Evolutionary conservation across 1,140 invertebrate genomes (phyloP), one percentile per base, ranked within the genome.

Genomic region (Drosophila carrolli): DNA sequence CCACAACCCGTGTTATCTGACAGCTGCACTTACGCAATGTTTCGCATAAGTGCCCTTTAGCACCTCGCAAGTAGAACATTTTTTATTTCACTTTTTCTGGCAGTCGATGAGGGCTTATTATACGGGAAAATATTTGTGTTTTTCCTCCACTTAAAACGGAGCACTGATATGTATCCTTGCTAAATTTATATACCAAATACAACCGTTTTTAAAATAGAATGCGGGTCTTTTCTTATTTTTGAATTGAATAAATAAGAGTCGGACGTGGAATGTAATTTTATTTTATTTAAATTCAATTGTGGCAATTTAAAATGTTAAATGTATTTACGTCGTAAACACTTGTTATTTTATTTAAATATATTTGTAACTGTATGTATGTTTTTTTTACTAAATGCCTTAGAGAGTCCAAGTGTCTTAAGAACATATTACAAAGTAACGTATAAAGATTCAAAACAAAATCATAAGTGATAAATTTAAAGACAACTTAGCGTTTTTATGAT

Each of bases 11-110:
- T 43, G 14, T 67, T 57, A 46, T 67, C 71, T 82, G 75, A 79
- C 83, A 88, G 83, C 71, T 88, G 79, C 79, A 86, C 75, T 86
- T 86, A 88, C 83, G 81, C 76, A 78, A 71, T 81, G 81, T 63
- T 66, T 81, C 77, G 78, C 74, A 81, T 75, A 85, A 85, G 68
- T 85, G 77, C 60, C 41, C 51, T 40, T 19, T 43, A 46, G 60
- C 59, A 61, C 41, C 75, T 29, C 29, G 48, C 43, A 62, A 77
- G 60, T 63, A 63, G 62, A 50, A 59, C 63, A 70, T 48, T 32
- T 57, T 71, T 61, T 61, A 53, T 40, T 59, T 47, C 40, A 40
- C 38, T 56, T 51, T 29, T 47, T 11, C 14, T 19, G 32, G 38
- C 57, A 44, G 50, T 55, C 50, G n/a, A 62, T 55, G 23, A 53